Evolutionary conservation across 1,140 invertebrate species (phyloP).

Genomic region (Conopomorpha cramerella): DNA sequence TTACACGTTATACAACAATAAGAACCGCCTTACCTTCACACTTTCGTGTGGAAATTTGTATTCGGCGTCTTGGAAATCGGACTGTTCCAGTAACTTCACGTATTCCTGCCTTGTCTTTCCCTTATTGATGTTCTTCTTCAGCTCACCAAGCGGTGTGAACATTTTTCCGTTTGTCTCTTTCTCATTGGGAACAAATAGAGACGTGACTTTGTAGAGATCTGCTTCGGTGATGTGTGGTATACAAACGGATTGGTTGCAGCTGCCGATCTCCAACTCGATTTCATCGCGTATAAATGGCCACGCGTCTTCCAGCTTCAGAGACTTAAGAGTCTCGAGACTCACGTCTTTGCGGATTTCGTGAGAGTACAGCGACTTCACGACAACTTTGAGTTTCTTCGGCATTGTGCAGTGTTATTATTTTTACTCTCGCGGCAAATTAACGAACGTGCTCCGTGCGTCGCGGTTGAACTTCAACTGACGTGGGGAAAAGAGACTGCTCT

Average conservation of each 20-base stretch:
- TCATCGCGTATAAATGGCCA: constrained; percentile 59
- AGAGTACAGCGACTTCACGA: constrained; percentile 51
- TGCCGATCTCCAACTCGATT: constrained; percentile 56
- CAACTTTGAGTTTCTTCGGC: constrained; percentile 56
- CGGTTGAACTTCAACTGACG: too few relatives aligned
- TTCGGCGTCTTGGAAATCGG: constrained; percentile 34
- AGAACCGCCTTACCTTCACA: constrained; percentile 35
- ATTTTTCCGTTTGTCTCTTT: constrained; percentile 47
- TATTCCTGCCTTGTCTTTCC: constrained; percentile 39
- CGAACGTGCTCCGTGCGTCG: too few relatives aligned
- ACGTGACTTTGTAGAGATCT: constrained; percentile 46
- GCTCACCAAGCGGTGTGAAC: constrained; percentile 45
- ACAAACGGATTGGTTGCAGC: constrained; percentile 46
- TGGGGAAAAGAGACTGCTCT: too few relatives aligned
- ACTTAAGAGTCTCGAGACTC: constrained; percentile 41
- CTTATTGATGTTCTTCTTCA: constrained; percentile 43
- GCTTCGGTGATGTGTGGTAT: constrained; percentile 58
- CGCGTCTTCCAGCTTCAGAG: constrained; percentile 51
- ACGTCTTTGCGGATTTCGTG: constrained; percentile 58
- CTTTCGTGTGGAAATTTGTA: constrained; percentile 59
- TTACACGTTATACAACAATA: constrained; percentile 1
- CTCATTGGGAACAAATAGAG: constrained; percentile 47
- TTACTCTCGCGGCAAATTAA: too few relatives aligned
- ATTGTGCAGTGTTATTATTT: too few relatives aligned
- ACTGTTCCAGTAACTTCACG: constrained; percentile 37